Evolutionary conservation across 1,140 invertebrate genomes (phyloP), one percentile per base, ranked within the genome.

Genomic region (Zaprionus gabonicus): DNA sequence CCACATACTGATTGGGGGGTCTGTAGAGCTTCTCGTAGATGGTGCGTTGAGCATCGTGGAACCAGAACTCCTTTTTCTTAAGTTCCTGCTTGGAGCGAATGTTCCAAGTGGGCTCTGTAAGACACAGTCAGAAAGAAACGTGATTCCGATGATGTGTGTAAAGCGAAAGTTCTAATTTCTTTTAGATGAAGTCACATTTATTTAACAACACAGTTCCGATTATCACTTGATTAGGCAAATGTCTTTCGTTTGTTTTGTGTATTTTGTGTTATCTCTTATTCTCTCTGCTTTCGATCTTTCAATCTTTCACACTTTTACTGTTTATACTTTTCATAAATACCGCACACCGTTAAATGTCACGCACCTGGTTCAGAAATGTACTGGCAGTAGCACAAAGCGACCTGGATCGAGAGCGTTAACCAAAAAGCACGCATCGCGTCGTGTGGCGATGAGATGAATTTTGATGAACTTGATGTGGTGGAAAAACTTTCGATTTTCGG

Each of bases 1-100:
- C 96, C 27, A 74, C 64, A 4, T 91, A 92, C 71, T 93, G 93
- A 49, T 92, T 92, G n/a, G 69, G 80, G 0, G 58, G 58, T 7
- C 34, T 66, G 2, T 75, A 71, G 1, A 91, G 58, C 63, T 91
- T 91, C 13, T 91, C 79, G 15, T 76, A 81, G 3, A 91, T 75
- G 0, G 73, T 78, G 4, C 71, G 67, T 34, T 92, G 86, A 1
- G 82, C 91, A 68, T 91, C 85, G 6, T 83, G 67, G 6, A 87
- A 82, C 91, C 91, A 91, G 58, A 91, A 86, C n/a, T 86, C 70
- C 31, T 83, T 86, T 46, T 64, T 63, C 41, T 84, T 91, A 0
- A 91, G 57, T n/a, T 81, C 70, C 2, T 59, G 46, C 2, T 53
- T 64, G 3, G 78, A 70, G 3, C 44, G 60, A 2, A 91, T 56